Base-by-base conservation (phyloP, 2,888 invertebrate species). In the Thumatha senex region DNA sequence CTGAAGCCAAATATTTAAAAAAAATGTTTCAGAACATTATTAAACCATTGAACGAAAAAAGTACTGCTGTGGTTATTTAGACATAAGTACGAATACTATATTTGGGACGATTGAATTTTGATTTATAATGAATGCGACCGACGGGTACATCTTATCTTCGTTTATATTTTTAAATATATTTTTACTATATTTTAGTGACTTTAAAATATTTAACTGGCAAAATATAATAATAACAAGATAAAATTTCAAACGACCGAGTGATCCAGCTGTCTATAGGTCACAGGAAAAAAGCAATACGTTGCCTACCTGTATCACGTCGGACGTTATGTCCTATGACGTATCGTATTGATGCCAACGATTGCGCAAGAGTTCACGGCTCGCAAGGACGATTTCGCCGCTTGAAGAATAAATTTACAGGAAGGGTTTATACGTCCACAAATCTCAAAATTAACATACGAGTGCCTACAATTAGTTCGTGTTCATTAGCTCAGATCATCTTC, bases 221-320 rank as follows among this genome's bases (percentile, higher is more conserved):
- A 11, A 35, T 24, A 35, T 29, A 33, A 40, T 10, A 46, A 40
- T n/a, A 40, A 43, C 48, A 55, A 50, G 51, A 48, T 60, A 68
- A 63, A n/a, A 65, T 68, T 63, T 58, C 52, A 56, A 60, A 51
- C 66, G 67, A 54, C 65, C 67, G 54, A 64, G 59, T 65, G 51
- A 52, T 42, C 50, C 54, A 48, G 66, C 63, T 70, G 66, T n/a
- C 60, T 69, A 63, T 63, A 70, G 56, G 70, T 70, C 72, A 76
- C 78, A 86, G 85, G 86, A 86, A 87, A 85, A 80, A 70, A 78
- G 80, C 72, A 78, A 83, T 85, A 82, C 75, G 78, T 24, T 24
- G 18, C 18, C 75, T 73, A 78, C 78, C 78, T 73, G 67, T 74
- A 77, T 85, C 86, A 87, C 88, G 86, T 84, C 75, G 65, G 57